Evolutionary conservation across 2,888 invertebrate genomes (phyloP), one percentile per base, ranked within the genome.

Genomic region (Carabus problematicus): DNA sequence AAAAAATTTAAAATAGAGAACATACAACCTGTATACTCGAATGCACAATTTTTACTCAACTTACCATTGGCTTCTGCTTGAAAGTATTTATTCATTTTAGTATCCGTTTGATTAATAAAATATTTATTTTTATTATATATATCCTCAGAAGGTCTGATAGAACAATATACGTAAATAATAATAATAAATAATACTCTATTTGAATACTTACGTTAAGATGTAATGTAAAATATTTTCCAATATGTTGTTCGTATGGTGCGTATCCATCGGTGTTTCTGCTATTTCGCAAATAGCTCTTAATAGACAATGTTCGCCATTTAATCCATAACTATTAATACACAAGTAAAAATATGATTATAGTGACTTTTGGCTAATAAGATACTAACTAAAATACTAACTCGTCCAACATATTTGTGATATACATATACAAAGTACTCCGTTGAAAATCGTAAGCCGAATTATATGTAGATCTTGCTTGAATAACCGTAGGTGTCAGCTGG

Each of bases 121-220:
- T 45, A 1, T 4, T 3, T 45, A 14, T 45, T 45, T 45, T 45
- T 2, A 12, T 56, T 52, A n/a, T 29, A 12, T 59, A 12, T 9
- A 40, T 59, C 59, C 12, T 12, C 41, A n/a, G 42, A 59, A 16
- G 59, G 59, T n/a, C 59, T 59, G n/a, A 9, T 11, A 6, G 8
- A 54, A 54, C 3, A 14, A n/a, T 14, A 16, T 54, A 2, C 4
- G 16, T 18, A 16, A 14, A 14, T 54, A 11, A 18, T 16, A 54
- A 16, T 58, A 6, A n/a, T n/a, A n/a, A n/a, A n/a, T n/a, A 58
- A 11, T n/a, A 56, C 8, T n/a, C 11, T 8, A 58, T 16, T 18
- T 54, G 1, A n/a, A 18, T 59, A 59, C 59, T 59, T 59, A 59
- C 59, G 59, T 59, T 16, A 59, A 59, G 14, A 59, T 12, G 43